Conservation (phyloP, 2,888 invertebrate species). For the Machimus atricapillus region DNA sequence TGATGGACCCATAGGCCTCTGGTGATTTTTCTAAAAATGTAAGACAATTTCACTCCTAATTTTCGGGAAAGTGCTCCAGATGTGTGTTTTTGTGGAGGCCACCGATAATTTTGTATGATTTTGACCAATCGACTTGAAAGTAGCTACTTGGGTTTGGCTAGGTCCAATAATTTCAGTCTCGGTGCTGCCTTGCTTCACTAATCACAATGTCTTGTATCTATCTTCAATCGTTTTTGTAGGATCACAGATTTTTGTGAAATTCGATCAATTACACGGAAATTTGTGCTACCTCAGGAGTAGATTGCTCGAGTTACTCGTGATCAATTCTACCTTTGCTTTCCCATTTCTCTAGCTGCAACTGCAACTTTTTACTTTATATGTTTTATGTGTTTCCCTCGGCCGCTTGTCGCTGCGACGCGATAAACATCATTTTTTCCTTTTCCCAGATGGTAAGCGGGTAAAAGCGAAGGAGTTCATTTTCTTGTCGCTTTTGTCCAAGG, state of each 20-base stretch:
- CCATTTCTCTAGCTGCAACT: neutral
- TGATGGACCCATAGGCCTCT: neutral
- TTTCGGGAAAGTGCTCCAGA: constrained; percentile 14
- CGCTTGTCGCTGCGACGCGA: neutral
- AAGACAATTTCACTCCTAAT: neutral
- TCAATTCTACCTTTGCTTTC: neutral
- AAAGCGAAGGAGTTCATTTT: neutral
- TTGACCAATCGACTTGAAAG: neutral
- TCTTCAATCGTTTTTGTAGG: neutral
- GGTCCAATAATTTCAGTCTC: neutral
- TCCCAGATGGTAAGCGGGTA: neutral
- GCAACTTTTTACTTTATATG: neutral
- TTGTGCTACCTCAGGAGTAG: neutral
- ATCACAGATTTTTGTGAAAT: constrained; percentile 7
- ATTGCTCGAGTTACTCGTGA: neutral
- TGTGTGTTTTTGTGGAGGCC: neutral
- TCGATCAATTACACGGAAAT: neutral
- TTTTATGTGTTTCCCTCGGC: neutral
- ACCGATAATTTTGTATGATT: neutral
- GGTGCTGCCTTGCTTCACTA: neutral
- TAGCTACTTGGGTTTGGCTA: neutral
- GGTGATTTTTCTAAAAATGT: neutral
- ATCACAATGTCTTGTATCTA: neutral
- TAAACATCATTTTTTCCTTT: neutral
- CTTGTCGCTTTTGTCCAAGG: neutral